Evolutionary conservation across 1,140 invertebrate genomes (phyloP).

Genomic region (Nymphalis io): DNA sequence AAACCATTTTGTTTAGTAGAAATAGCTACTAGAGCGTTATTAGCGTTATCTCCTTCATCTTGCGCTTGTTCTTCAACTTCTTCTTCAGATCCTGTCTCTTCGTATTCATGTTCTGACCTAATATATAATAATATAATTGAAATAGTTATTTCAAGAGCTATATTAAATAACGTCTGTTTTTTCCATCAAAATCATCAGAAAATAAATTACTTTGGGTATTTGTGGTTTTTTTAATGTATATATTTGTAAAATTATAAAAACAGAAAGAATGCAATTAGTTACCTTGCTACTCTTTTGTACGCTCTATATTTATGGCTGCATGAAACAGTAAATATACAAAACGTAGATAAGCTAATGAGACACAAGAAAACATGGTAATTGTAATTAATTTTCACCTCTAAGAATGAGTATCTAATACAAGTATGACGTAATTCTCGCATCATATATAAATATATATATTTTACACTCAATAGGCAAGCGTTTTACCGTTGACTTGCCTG

Average conservation of each 20-base stretch:
- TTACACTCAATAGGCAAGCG: too few species aligned
- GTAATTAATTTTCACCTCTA: too few species aligned
- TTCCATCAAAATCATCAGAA: neutral
- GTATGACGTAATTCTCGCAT: too few species aligned
- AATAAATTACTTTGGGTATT: neutral
- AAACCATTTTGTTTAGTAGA: constrained; percentile 71
- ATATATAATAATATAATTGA: neutral
- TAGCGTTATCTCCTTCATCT: constrained; percentile 85
- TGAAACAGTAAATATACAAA: constrained; percentile 38
- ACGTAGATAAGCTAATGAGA: neutral
- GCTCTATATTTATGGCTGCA: constrained; percentile 64
- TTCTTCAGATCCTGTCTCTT: constrained; percentile 87
- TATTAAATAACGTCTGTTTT: too few species aligned
- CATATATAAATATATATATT: too few species aligned
- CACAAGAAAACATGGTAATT: too few species aligned
- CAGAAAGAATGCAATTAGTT: constrained; percentile 27
- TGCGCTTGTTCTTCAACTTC: constrained; percentile 84
- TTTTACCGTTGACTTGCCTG: too few species aligned
- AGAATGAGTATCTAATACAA: too few species aligned
- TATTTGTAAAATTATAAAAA: neutral
- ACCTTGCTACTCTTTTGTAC: constrained; percentile 70
- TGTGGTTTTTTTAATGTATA: neutral
- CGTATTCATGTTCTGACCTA: constrained; percentile 85
- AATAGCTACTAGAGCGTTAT: constrained; percentile 71
- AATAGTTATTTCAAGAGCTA: neutral